A percentile compares a stretch with the other conserved stretches of the same genome.
These are phyloP conservation scores for Lonchura striata DNA, from an alignment of 2,113 vertebrate species.

Conservation along the genomic window DNA sequence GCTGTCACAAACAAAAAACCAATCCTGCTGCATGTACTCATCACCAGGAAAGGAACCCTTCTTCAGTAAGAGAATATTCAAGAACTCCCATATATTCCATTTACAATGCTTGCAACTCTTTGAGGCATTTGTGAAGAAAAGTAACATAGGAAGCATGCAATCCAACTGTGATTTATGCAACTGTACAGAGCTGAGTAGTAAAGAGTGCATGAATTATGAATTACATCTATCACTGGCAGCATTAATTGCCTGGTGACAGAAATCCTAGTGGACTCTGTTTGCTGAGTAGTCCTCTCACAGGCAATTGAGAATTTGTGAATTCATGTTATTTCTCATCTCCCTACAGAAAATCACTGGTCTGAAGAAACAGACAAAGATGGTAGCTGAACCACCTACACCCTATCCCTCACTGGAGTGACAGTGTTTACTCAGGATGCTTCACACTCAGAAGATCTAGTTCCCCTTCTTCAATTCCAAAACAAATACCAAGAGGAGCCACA, in stretches of 20 bases:
- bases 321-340: neutral
- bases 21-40: neutral
- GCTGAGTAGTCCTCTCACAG: neutral
- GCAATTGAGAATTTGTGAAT: neutral
- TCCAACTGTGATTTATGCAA: neutral
- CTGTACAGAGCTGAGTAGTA: neutral
- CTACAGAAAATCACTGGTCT: neutral
- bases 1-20: neutral
- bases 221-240: neutral
- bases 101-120: neutral
- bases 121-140: neutral
- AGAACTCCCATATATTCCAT: neutral
- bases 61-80: neutral
- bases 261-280: neutral
- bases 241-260: neutral
- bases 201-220: constrained; percentile 1
- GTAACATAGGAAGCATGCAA: neutral
- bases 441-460: neutral
- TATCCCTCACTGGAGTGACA: neutral
- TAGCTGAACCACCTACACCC: neutral
- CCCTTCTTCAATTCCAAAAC: neutral
- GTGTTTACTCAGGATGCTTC: neutral
- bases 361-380: neutral
- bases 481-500: neutral
- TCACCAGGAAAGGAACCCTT: neutral